Base-by-base conservation (phyloP, 2,888 invertebrate genomes). In the Cordylochernes scorpioides region DNA sequence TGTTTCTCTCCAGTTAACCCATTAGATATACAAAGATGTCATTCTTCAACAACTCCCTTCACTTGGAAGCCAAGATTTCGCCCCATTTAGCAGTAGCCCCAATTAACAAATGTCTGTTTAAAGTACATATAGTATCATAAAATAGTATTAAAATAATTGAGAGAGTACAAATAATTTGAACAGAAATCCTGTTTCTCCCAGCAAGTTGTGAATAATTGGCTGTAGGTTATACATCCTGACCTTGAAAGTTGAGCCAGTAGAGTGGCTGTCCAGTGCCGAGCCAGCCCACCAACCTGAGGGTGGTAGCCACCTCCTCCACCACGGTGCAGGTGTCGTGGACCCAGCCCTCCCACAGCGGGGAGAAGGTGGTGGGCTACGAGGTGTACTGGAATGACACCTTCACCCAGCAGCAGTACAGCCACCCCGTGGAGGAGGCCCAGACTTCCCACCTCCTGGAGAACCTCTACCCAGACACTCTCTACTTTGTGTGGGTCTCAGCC, bases 321-420 rank as follows among this genome's bases (percentile, higher is more conserved):
- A 68, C 74, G 35, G 77, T 91, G 32, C 74, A 74, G 33, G 61
- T 94, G 46, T 71, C 73, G 43, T 94, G 94, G 94, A 71, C 70
- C 35, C 68, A 74, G 47, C 94, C 94, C 12, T 66, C 71, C 37
- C 80, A 78, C 58, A 72, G 78, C 38, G 74, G 77, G 38, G 82
- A 84, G 54, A 78, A 73, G 54, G 84, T 91, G 51, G 70, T 78
- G 42, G 77, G 78, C 48, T 94, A 91, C 57, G 84, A 84, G 57
- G 64, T 94, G 15, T 88, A 86, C 54, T 91, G 84, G 80, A 94
- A 91, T 59, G 84, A 84, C 52, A 82, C 84, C 15, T 82, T 80
- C 48, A 77, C 78, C 2, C 38, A 44, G 24, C 39, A 44, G 15
- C 34, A 39, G 17, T 37, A 40, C 16, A 38, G 40, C 16, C 33